phyloP scores from a whole-genome alignment of 2,113 vertebrate species.

The Nesogale talazaci region DNA sequence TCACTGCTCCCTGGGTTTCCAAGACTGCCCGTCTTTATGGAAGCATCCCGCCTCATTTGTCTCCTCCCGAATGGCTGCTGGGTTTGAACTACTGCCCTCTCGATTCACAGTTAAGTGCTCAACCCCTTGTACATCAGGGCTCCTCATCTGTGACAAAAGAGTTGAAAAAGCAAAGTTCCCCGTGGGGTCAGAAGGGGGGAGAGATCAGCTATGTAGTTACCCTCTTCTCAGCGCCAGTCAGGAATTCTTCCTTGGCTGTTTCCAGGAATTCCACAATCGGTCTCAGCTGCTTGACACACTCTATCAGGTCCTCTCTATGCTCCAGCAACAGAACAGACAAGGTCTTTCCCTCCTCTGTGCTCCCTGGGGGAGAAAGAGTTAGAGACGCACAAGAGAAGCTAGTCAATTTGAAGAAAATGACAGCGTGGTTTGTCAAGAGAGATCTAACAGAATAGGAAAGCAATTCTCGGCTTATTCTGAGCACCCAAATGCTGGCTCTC shows the following conservation, averaged over 20 bases:
- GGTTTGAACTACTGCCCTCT: too few relatives aligned
- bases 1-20: too few relatives aligned
- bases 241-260: slow-evolving; percentile 83
- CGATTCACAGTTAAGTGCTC: too few relatives aligned
- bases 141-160: background rate
- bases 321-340: slow-evolving; percentile 79
- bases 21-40: too few relatives aligned
- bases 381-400: slow-evolving; percentile 81
- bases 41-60: too few relatives aligned
- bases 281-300: slow-evolving; percentile 83
- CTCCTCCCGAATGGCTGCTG: too few relatives aligned
- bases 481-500: slow-evolving; percentile 77
- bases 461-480: slow-evolving; percentile 75
- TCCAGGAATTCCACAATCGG: slow-evolving; percentile 86
- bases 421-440: slow-evolving; percentile 78
- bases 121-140: too few relatives aligned
- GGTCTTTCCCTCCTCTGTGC: slow-evolving; percentile 67
- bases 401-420: slow-evolving; percentile 84
- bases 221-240: slow-evolving; percentile 82
- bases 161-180: background rate
- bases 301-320: slow-evolving; percentile 83
- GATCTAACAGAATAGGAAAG: slow-evolving; percentile 88
- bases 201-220: slow-evolving; percentile 77
- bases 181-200: background rate
- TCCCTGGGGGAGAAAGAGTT: slow-evolving; percentile 71